Conservation (phyloP, 2,888 invertebrate genomes). For the Autographa gamma region DNA sequence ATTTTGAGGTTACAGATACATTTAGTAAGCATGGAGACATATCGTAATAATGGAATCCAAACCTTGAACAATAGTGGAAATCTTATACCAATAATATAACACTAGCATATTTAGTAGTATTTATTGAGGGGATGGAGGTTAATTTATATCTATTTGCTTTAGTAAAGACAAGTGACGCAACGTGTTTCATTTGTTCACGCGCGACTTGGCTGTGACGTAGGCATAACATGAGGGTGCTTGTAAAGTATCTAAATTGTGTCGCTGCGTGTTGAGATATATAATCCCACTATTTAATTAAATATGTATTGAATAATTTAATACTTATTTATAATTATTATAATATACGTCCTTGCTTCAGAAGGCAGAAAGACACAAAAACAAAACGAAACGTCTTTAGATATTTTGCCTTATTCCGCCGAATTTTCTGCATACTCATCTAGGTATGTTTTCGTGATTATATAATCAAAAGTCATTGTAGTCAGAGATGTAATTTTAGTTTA, state of each 20-base stretch:
- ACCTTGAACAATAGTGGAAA: not conserved
- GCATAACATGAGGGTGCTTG: not conserved
- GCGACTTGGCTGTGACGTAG: not conserved
- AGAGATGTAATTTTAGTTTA: no score
- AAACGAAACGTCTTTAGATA: no score
- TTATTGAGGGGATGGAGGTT: not conserved
- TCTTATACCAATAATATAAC: not conserved
- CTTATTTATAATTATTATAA: no score
- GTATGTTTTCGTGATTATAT: no score
- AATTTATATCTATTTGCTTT: conserved; percentile 6
- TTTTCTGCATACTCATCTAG: no score
- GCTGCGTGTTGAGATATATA: not conserved
- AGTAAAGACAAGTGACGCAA: not conserved
- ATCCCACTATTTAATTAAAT: not conserved
- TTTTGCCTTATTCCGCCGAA: no score
- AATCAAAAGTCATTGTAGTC: no score
- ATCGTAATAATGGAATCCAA: not conserved
- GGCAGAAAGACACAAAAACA: no score
- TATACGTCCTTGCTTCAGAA: no score
- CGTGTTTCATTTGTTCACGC: not conserved
- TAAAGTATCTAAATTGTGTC: not conserved
- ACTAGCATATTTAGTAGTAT: not conserved
- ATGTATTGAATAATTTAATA: no score
- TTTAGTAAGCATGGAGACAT: no score
- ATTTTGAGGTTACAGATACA: no score